A percentile compares a stretch with the other conserved stretches of the same genome.
These are phyloP conservation scores for Hydrozoanthus tunicans DNA, from an alignment of 64 coral and sea anemone species.

Conservation along the genomic window DNA sequence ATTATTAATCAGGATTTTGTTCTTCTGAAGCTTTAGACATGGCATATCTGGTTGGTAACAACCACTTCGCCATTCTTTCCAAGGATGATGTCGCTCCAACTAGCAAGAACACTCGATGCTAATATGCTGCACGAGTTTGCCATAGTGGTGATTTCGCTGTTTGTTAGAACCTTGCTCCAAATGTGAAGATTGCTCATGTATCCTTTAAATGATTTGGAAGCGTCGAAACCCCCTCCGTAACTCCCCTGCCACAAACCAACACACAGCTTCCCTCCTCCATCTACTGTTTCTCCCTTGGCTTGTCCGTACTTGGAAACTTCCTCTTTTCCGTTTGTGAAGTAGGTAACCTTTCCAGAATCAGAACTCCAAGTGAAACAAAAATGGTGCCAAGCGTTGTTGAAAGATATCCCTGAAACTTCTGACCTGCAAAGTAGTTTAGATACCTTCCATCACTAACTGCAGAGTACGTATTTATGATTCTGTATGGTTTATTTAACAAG, in stretches of 20 bases:
- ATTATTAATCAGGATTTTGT: not conserved
- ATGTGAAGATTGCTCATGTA: conserved; percentile 36
- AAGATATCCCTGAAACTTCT: not conserved
- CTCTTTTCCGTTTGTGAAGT: not conserved
- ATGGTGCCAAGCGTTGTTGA: conserved; percentile 18
- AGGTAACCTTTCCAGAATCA: not conserved
- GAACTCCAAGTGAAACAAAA: conserved; percentile 41
- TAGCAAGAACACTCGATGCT: not conserved
- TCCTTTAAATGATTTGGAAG: not conserved
- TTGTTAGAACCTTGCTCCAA: not conserved
- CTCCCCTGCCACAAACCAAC: conserved; percentile 23
- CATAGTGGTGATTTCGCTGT: not conserved
- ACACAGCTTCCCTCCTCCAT: conserved; percentile 9
- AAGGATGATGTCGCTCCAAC: not conserved
- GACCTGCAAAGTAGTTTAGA: not conserved
- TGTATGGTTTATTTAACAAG: no score
- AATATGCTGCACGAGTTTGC: not conserved
- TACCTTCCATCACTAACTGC: not conserved
- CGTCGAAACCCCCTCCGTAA: conserved; percentile 27
- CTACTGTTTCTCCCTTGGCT: not conserved
- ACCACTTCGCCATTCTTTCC: not conserved
- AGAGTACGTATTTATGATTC: not conserved
- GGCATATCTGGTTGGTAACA: not conserved
- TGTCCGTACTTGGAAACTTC: not conserved
- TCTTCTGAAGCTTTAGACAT: not conserved